Percentiles rank a stretch among this genome's conserved stretches.
Evolutionary conservation across 2,888 invertebrate species (phyloP).

Genomic region (Drosophila aldrichi): DNA sequence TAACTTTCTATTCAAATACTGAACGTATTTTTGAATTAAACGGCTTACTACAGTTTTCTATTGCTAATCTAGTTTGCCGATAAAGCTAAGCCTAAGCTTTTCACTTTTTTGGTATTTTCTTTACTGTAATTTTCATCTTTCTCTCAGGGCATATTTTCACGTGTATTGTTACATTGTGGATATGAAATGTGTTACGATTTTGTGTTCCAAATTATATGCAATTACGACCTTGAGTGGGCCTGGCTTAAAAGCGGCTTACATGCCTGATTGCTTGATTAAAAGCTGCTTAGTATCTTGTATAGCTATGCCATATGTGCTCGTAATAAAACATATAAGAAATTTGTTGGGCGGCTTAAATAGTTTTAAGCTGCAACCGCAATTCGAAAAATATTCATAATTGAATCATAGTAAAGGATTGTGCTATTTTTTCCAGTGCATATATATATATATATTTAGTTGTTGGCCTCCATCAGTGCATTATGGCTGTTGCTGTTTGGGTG

Average conservation of each 20-base stretch:
- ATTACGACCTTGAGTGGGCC: not conserved
- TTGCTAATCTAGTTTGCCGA: too few species aligned
- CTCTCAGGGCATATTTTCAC: too few species aligned
- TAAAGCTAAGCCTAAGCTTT: too few species aligned
- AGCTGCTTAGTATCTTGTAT: not conserved
- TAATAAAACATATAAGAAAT: not conserved
- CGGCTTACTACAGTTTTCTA: too few species aligned
- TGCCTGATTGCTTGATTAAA: not conserved
- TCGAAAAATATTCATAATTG: not conserved
- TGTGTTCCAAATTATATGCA: not conserved
- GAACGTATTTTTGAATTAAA: too few species aligned
- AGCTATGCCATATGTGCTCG: not conserved
- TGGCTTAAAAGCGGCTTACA: not conserved
- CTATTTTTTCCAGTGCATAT: not conserved
- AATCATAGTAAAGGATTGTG: not conserved
- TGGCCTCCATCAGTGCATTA: conserved; percentile 23
- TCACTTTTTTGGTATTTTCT: too few species aligned
- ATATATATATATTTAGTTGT: not conserved
- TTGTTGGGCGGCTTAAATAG: conserved; percentile 3
- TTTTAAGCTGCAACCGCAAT: conserved; percentile 13
- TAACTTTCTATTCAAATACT: too few species aligned
- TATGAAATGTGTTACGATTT: not conserved
- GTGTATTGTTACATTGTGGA: not conserved
- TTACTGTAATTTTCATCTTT: too few species aligned
- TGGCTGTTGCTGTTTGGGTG: conserved; percentile 7